Percentiles rank a stretch among this genome's conserved stretches.
These are phyloP conservation scores for Epiblema foenella DNA, from an alignment of 2,888 invertebrate species.

Conservation along the genomic window DNA sequence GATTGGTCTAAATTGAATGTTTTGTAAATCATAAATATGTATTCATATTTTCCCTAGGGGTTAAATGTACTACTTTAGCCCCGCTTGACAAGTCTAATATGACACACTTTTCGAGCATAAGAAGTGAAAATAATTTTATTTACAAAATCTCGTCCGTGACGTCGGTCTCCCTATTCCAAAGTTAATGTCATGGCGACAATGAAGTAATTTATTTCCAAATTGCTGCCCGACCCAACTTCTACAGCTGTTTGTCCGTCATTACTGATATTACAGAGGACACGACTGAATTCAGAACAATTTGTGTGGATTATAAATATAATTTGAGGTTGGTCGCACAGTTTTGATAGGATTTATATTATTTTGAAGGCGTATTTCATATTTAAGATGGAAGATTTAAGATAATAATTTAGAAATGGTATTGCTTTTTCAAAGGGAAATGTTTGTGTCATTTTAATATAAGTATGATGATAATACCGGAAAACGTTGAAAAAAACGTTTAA, in stretches of 20 bases:
- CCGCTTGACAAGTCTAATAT: too few relatives aligned
- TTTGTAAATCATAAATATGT: too few relatives aligned
- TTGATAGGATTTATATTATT: conserved; percentile 1
- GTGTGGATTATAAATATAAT: not conserved
- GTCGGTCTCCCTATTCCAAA: not conserved
- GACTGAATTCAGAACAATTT: not conserved
- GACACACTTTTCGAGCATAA: too few relatives aligned
- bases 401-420: not conserved
- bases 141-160: conserved; percentile 2
- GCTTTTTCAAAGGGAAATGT: too few relatives aligned
- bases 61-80: too few relatives aligned
- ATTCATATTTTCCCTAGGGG: too few relatives aligned
- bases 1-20: too few relatives aligned
- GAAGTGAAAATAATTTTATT: not conserved
- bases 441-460: too few relatives aligned
- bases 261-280: not conserved
- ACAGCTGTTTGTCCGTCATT: not conserved
- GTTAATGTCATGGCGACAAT: conserved; percentile 17
- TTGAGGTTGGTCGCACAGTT: not conserved
- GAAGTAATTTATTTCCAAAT: conserved; percentile 26
- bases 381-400: not conserved
- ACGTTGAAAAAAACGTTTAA: not conserved
- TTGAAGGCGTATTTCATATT: not conserved
- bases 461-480: not conserved
- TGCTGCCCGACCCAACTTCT: not conserved